These are phyloP conservation scores for Cyprinodon diabolis DNA, from an alignment of 2,797 vertebrate genomes.

Conservation along the genomic window DNA sequence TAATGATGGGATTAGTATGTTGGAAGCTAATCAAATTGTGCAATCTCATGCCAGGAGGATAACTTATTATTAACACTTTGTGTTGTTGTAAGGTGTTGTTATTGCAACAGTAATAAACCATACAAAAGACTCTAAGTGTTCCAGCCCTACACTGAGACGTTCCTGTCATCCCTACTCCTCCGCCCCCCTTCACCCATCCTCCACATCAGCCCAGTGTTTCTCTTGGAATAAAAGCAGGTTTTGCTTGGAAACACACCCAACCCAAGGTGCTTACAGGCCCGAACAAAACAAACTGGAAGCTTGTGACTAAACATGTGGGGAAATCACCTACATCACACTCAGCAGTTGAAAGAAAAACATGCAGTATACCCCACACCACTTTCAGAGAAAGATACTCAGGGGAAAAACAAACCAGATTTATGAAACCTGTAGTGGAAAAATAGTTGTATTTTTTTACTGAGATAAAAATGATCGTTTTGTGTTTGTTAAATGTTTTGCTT, in stretches of 20 bases:
- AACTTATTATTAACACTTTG: background rate
- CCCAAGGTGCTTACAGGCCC: background rate
- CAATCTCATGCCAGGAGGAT: background rate
- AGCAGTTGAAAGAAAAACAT: background rate
- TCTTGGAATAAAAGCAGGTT: background rate
- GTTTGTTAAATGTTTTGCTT: background rate
- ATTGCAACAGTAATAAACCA: background rate
- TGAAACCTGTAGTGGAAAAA: background rate
- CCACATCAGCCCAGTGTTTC: background rate
- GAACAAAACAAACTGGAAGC: conserved; percentile 1
- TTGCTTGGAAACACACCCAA: conserved; percentile 1
- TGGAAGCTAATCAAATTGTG: background rate
- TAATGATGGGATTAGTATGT: background rate
- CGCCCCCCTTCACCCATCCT: background rate
- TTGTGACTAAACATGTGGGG: conserved; percentile 1
- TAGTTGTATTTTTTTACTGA: background rate
- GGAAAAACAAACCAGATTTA: background rate
- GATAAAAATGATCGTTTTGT: background rate
- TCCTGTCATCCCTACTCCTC: background rate
- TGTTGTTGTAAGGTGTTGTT: background rate
- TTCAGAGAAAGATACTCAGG: background rate
- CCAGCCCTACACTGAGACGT: background rate
- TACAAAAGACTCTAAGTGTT: background rate
- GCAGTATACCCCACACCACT: no score
- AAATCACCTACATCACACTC: background rate